Percentiles rank a stretch among this genome's conserved stretches.
These are phyloP conservation scores for Autographa pulchrina DNA, from an alignment of 2,888 invertebrate species.

Conservation along the genomic window DNA sequence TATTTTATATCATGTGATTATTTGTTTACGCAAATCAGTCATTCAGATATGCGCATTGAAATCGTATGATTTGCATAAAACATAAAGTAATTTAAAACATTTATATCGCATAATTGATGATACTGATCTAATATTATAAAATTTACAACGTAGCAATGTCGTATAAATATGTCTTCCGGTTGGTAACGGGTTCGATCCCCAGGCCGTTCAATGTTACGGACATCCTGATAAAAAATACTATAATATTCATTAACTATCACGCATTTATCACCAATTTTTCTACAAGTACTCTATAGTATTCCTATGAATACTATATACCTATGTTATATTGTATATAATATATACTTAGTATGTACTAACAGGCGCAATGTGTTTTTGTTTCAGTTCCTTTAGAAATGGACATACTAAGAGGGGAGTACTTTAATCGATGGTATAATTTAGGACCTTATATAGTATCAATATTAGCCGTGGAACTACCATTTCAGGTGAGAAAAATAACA, in stretches of 20 bases:
- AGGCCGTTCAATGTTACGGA: too few species aligned
- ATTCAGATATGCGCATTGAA: background rate
- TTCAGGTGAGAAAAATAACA: constrained; percentile 89
- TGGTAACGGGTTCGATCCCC: background rate
- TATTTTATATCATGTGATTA: background rate
- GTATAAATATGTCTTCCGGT: background rate
- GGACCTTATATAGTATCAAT: constrained; percentile 96
- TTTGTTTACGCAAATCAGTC: background rate
- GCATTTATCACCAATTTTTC: too few species aligned
- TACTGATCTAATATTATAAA: background rate
- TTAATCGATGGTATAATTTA: constrained; percentile 97
- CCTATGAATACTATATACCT: too few species aligned
- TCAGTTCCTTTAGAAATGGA: constrained; percentile 97
- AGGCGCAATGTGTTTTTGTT: constrained; percentile 71
- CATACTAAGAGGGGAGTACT: constrained; percentile 95
- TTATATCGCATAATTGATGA: background rate
- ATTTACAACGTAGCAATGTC: too few species aligned
- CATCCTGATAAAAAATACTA: too few species aligned
- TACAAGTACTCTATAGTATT: too few species aligned
- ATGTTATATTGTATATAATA: too few species aligned
- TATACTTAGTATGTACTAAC: too few species aligned
- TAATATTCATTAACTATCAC: too few species aligned
- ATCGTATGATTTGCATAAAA: background rate
- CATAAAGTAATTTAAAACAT: background rate
- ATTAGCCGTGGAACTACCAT: constrained; percentile 96